Percentiles rank a stretch among this genome's conserved stretches.
Conservation (phyloP, 92 coral and sea anemone species). For the Zoanthus sansibaricus region DNA sequence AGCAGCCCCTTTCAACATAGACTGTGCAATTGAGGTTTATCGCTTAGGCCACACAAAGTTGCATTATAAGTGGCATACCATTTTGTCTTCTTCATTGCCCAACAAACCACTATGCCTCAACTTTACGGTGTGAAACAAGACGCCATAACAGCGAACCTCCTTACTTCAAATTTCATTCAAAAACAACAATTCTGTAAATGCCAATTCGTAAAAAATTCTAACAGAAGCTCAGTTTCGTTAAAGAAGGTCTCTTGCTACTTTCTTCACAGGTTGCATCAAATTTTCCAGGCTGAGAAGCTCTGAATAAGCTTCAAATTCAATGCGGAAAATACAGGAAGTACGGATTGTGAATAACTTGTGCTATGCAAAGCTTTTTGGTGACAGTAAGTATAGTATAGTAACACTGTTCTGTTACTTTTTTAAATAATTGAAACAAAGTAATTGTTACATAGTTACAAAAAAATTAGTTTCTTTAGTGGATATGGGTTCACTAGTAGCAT, state of each 20-base stretch:
- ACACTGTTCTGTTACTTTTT: constrained; percentile 5
- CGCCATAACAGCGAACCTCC: too few species aligned
- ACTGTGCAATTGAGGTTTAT: constrained; percentile 23
- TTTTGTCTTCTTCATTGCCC: constrained; percentile 38
- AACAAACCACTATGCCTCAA: constrained; percentile 27
- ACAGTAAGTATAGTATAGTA: constrained; percentile 19
- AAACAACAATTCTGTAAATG: constrained; percentile 25
- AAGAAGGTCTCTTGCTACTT: too few species aligned
- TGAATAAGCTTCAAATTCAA: constrained; percentile 22
- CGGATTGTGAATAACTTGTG: constrained; percentile 19
- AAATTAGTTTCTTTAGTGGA: constrained; percentile 25
- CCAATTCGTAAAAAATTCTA: not conserved
- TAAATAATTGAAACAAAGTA: not conserved
- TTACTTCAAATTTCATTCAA: too few species aligned
- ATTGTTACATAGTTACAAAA: constrained; percentile 6
- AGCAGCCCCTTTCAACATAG: constrained; percentile 7
- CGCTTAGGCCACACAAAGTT: constrained; percentile 52
- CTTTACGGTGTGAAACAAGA: constrained; percentile 37
- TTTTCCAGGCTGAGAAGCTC: constrained; percentile 24
- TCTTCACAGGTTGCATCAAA: constrained; percentile 1
- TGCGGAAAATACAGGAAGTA: constrained; percentile 40
- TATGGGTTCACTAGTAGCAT: constrained; percentile 23
- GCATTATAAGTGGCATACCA: constrained; percentile 47
- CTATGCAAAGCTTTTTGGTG: constrained; percentile 32
- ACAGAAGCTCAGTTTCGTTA: too few species aligned